Percentiles rank a stretch among this genome's conserved stretches.
These are phyloP conservation scores for Campopleginae sp. DNA, from an alignment of 2,888 invertebrate genomes.

Conservation along the genomic window DNA sequence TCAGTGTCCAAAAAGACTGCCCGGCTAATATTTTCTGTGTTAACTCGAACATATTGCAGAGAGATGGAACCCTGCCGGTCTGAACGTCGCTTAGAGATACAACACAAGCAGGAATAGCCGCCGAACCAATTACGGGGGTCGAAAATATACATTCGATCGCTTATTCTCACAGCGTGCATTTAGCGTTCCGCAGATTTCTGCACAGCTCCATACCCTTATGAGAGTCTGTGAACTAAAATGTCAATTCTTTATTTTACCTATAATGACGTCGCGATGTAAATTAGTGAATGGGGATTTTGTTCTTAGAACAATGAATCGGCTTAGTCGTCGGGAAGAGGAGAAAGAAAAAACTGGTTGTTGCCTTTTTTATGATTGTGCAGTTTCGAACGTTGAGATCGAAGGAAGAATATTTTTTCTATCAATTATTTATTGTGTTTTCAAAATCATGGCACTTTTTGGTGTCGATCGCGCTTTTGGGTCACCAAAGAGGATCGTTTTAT, in stretches of 20 bases:
- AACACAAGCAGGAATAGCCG: slow-evolving; percentile 16
- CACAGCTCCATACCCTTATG: slow-evolving; percentile 31
- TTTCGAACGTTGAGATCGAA: too few species aligned
- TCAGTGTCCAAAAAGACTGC: slow-evolving; percentile 38
- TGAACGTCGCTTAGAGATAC: slow-evolving; percentile 51
- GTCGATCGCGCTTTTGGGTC: too few species aligned
- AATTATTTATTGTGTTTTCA: too few species aligned
- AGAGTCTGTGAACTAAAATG: slow-evolving; percentile 32
- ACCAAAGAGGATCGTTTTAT: too few species aligned
- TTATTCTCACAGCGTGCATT: slow-evolving; percentile 68
- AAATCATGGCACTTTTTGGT: too few species aligned
- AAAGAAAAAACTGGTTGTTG: slow-evolving; percentile 51
- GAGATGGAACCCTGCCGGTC: slow-evolving; percentile 64
- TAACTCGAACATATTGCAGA: slow-evolving; percentile 48
- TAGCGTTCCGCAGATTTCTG: slow-evolving; percentile 40
- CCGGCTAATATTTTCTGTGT: slow-evolving; percentile 60
- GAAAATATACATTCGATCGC: slow-evolving; percentile 57
- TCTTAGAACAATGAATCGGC: slow-evolving; percentile 24
- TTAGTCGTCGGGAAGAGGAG: slow-evolving; percentile 24
- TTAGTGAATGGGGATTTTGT: neutral
- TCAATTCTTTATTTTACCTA: slow-evolving; percentile 32
- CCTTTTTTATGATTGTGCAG: too few species aligned
- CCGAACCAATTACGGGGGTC: slow-evolving; percentile 32
- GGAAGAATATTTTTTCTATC: too few species aligned
- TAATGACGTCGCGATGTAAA: slow-evolving; percentile 1